Evolutionary conservation across 2,113 vertebrate genomes (phyloP).

Genomic region (Scolopax mira): DNA sequence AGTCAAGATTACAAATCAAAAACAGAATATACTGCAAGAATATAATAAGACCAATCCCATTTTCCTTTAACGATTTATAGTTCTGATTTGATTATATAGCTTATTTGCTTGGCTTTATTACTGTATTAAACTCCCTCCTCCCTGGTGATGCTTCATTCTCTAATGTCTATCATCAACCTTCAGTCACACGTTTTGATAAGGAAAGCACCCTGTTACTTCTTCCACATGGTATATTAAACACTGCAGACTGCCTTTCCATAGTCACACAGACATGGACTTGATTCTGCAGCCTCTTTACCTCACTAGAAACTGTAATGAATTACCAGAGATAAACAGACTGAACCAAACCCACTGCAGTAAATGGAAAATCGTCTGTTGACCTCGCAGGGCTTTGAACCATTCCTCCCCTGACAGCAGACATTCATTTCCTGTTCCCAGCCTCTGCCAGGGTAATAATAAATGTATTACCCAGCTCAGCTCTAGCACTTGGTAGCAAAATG

Average conservation of each 20-base stretch:
- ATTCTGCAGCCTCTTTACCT: neutral
- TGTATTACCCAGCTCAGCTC: neutral
- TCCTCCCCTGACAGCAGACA: slow-evolving; percentile 7
- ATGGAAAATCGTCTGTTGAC: slow-evolving; percentile 23
- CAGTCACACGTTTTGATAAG: neutral
- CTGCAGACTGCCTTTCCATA: neutral
- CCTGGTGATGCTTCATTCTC: neutral
- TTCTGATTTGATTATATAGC: slow-evolving; percentile 26
- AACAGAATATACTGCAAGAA: slow-evolving; percentile 35
- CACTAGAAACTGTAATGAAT: neutral
- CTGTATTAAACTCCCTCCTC: neutral
- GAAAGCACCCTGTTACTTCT: neutral
- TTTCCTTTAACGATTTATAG: slow-evolving; percentile 19
- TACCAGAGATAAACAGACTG: neutral
- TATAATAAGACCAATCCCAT: slow-evolving; percentile 5
- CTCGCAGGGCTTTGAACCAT: neutral
- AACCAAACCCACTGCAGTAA: neutral
- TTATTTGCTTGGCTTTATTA: slow-evolving; percentile 57
- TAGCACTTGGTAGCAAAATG: neutral
- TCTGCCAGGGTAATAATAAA: slow-evolving; percentile 11
- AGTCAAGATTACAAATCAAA: slow-evolving; percentile 32
- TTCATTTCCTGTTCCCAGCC: slow-evolving; percentile 44
- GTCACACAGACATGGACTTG: neutral
- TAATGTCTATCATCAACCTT: neutral
- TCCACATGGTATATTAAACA: neutral